These are phyloP conservation scores for Anniella stebbinsi DNA, from an alignment of 2,797 vertebrate genomes.

Conservation along the genomic window DNA sequence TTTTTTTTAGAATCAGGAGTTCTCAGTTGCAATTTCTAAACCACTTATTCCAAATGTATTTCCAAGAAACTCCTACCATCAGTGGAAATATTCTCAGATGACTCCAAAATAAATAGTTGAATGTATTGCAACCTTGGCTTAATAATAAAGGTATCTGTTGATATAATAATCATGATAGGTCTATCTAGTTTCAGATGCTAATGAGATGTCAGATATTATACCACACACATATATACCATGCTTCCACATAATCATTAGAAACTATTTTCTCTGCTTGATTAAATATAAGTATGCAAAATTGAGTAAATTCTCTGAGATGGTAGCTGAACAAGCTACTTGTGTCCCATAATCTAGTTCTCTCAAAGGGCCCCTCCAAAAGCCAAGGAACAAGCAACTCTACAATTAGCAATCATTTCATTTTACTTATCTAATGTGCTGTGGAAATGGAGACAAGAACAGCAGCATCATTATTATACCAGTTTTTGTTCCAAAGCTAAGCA, in stretches of 20 bases:
- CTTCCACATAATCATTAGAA: constrained; percentile 18
- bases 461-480: constrained; percentile 45
- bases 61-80: background rate
- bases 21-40: background rate
- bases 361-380: background rate
- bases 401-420: background rate
- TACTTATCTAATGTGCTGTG: constrained; percentile 34
- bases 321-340: accelerated
- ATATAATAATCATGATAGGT: background rate
- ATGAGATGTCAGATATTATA: constrained; percentile 16
- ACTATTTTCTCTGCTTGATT: constrained; percentile 30
- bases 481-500: constrained; percentile 43
- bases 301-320: accelerated
- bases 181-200: constrained; percentile 21
- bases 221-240: background rate
- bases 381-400: constrained; percentile 28
- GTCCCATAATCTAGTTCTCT: background rate
- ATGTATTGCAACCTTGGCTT: background rate
- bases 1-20: background rate
- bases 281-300: background rate
- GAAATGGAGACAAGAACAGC: constrained; percentile 56
- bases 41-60: background rate
- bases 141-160: background rate
- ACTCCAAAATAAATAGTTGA: background rate
- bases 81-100: background rate